A percentile compares a stretch with the other conserved stretches of the same genome.
These are phyloP conservation scores for Anisognathus igniventris DNA, from an alignment of 2,797 vertebrate species.

Conservation along the genomic window DNA sequence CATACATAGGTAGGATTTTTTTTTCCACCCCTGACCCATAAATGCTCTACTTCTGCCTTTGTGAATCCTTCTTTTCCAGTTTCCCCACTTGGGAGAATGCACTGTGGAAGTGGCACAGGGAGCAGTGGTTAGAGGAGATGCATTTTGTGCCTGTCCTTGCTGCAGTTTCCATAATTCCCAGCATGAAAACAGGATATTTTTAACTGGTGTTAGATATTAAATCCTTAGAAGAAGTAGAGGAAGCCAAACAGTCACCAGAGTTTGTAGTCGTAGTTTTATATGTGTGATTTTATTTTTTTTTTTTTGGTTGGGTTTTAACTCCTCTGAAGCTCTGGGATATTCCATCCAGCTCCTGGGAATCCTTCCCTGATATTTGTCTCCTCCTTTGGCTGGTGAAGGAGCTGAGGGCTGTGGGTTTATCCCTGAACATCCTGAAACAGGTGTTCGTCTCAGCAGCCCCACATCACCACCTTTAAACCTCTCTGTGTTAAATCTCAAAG, in stretches of 20 bases:
- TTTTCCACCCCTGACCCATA: background rate
- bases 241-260: background rate
- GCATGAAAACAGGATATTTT: background rate
- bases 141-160: background rate
- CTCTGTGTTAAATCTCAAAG: background rate
- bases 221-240: background rate
- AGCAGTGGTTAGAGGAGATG: background rate
- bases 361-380: background rate
- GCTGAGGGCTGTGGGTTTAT: background rate
- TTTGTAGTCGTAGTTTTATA: background rate
- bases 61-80: background rate
- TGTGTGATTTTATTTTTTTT: background rate
- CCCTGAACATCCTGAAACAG: background rate
- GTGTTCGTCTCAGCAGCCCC: background rate
- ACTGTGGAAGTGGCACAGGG: background rate
- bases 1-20: fast-evolving
- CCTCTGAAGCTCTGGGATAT: background rate
- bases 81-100: background rate
- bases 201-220: background rate
- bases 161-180: background rate
- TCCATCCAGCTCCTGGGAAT: background rate
- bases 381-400: background rate
- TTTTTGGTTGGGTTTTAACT: background rate
- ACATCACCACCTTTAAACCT: fast-evolving
- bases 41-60: background rate